A percentile compares a stretch with the other conserved stretches of the same genome.
These are phyloP conservation scores for Busseola fusca DNA, from an alignment of 2,888 invertebrate genomes.

Conservation along the genomic window DNA sequence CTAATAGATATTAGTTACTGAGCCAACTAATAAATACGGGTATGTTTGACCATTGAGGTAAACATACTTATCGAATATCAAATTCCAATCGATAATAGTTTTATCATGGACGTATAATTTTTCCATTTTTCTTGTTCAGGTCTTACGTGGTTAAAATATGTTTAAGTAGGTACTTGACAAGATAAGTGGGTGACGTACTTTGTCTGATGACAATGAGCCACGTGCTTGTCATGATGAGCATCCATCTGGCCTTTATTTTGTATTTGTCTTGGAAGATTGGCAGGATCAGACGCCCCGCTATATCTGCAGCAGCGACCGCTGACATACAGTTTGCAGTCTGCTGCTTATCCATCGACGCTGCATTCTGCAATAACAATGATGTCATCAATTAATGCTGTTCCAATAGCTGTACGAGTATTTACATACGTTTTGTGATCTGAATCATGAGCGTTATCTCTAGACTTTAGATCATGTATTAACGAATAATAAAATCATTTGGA, in stretches of 20 bases:
- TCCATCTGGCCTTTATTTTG: slow-evolving; percentile 89
- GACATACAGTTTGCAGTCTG: slow-evolving; percentile 92
- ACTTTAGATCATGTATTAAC: slow-evolving; percentile 4
- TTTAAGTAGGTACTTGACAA: slow-evolving; percentile 22
- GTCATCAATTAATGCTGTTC: neutral
- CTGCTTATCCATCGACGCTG: slow-evolving; percentile 79
- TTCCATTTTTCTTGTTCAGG: slow-evolving; percentile 44
- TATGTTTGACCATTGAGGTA: slow-evolving; percentile 18
- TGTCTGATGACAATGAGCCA: slow-evolving; percentile 89
- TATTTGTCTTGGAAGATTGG: slow-evolving; percentile 90
- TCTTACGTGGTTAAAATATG: slow-evolving; percentile 29
- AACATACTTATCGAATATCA: slow-evolving; percentile 44
- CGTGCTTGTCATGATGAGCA: slow-evolving; percentile 90
- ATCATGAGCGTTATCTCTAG: slow-evolving; percentile 15
- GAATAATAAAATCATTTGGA: neutral
- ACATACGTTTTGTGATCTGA: slow-evolving; percentile 9
- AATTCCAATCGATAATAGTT: slow-evolving; percentile 53
- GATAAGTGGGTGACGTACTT: slow-evolving; percentile 78
- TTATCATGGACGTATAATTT: slow-evolving; percentile 46
- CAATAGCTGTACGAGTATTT: neutral
- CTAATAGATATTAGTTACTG: too few species aligned
- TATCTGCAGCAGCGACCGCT: slow-evolving; percentile 91
- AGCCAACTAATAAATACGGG: slow-evolving; percentile 18
- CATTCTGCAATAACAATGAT: slow-evolving; percentile 73
- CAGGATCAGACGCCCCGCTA: slow-evolving; percentile 90